Evolutionary conservation across 30 jellyfish, hydroid and myxozoan species (phyloP), one percentile per base, ranked within the genome.

Genomic region (Phacellophora camtschatica): DNA sequence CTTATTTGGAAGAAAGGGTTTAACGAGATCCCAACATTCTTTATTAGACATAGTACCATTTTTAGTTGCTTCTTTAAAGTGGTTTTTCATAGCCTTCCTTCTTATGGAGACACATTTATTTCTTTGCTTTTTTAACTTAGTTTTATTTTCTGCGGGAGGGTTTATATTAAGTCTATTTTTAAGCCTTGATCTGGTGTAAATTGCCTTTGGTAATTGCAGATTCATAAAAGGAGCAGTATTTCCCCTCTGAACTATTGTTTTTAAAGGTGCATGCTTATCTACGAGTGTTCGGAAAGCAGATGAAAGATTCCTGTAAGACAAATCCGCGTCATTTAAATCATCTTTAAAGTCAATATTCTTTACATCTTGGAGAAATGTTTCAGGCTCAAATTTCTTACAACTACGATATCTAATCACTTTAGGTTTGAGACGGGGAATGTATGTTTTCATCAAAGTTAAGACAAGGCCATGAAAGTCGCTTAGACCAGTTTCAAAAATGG

Each of bases 381-480:
- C 74, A 25, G 74, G 41, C 7, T 72, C 73, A 35, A 54, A 50
- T 20, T 69, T 69, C 33, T 69, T 69, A 69, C 29, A 42, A 39
- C 83, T 69, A 43, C 83, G 83, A 49, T 69, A 69, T 20, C 28
- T 25, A 43, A 69, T 50, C 7, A 72, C 28, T 45, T 72, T 72
- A 11, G 86, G 86, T 72, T 72, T 72, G 54, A 72, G 73, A 55
- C 86, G 86, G 54, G 86, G 86, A 15, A 72, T 72, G 62, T 31
- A 74, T 46, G 71, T 72, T 50, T 53, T 72, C 86, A 72, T 72
- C 37, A 72, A 48, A 24, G 74, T 72, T 27, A 43, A 31, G 28
- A 72, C 59, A 27, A 72, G 50, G 31, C 83, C 83, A 71, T 71
- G 85, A 71, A 11, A 71, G 73, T 71, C 85, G 33, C 85, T 71